Percentiles rank a stretch among this genome's conserved stretches.
These are phyloP conservation scores for Stigmatopora argus DNA, from an alignment of 2,113 vertebrate species.

Conservation along the genomic window DNA sequence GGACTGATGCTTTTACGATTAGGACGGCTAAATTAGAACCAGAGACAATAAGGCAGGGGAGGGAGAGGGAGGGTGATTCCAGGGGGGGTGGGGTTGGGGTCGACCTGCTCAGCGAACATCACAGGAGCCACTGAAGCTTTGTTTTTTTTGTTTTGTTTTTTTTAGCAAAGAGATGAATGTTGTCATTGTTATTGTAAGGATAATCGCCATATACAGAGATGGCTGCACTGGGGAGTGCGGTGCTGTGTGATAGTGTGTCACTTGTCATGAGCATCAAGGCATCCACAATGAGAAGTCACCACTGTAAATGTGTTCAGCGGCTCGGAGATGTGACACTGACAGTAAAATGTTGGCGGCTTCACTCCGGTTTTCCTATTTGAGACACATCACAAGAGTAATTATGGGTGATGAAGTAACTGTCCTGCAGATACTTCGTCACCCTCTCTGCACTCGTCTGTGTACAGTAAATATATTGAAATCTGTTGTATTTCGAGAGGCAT, in stretches of 20 bases:
- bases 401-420: neutral
- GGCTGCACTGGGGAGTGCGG: slow-evolving; percentile 22
- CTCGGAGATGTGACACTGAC: slow-evolving; percentile 37
- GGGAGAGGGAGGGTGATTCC: neutral
- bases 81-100: neutral
- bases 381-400: neutral
- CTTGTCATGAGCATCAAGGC: slow-evolving; percentile 32
- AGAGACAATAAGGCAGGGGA: slow-evolving; percentile 32
- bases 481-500: no score
- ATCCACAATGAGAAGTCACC: slow-evolving; percentile 35
- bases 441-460: neutral
- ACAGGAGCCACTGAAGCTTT: slow-evolving; percentile 27
- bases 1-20: slow-evolving; percentile 63
- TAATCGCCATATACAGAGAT: slow-evolving; percentile 24
- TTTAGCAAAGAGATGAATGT: slow-evolving; percentile 30
- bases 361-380: neutral
- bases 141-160: slow-evolving; percentile 9
- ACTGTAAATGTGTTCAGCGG: slow-evolving; percentile 48
- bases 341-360: slow-evolving; percentile 5
- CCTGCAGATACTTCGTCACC: neutral
- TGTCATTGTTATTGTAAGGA: slow-evolving; percentile 54
- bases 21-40: slow-evolving; percentile 63
- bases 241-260: slow-evolving; percentile 24
- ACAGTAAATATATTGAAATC: no score
- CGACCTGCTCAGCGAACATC: slow-evolving; percentile 18